A percentile compares a stretch with the other conserved stretches of the same genome.
phyloP scores from a whole-genome alignment of 2,888 invertebrate genomes.

The Plebejus melissa region DNA sequence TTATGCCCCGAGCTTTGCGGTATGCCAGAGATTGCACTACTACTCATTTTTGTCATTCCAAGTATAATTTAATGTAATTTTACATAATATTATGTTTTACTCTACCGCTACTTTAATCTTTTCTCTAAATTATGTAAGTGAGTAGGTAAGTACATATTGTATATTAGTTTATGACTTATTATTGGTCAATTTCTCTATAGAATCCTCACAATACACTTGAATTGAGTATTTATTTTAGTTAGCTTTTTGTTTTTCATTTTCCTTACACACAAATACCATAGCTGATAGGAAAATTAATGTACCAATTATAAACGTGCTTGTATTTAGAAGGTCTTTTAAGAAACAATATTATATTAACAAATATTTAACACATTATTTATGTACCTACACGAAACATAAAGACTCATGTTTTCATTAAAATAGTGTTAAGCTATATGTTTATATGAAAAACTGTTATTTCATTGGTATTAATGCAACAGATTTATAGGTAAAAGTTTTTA shows the following conservation, averaged over 20 bases:
- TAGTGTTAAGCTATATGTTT: not conserved
- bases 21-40: conserved; percentile 17
- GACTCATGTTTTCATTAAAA: not conserved
- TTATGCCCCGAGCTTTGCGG: conserved; percentile 11
- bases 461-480: too few species aligned
- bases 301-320: not conserved
- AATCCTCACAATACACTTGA: too few species aligned
- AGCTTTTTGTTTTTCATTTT: too few species aligned
- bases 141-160: not conserved
- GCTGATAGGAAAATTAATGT: not conserved
- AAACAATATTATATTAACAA: not conserved
- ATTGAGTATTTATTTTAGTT: too few species aligned
- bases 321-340: not conserved
- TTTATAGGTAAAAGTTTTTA: too few species aligned
- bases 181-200: too few species aligned
- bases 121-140: not conserved
- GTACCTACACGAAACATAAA: not conserved
- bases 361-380: not conserved
- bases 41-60: conserved; percentile 8
- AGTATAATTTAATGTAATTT: not conserved
- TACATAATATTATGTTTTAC: not conserved
- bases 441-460: too few species aligned
- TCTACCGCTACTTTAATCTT: not conserved
- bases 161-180: too few species aligned
- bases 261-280: too few species aligned